Conservation (phyloP, 2,797 vertebrate species). For the Lemur catta region DNA sequence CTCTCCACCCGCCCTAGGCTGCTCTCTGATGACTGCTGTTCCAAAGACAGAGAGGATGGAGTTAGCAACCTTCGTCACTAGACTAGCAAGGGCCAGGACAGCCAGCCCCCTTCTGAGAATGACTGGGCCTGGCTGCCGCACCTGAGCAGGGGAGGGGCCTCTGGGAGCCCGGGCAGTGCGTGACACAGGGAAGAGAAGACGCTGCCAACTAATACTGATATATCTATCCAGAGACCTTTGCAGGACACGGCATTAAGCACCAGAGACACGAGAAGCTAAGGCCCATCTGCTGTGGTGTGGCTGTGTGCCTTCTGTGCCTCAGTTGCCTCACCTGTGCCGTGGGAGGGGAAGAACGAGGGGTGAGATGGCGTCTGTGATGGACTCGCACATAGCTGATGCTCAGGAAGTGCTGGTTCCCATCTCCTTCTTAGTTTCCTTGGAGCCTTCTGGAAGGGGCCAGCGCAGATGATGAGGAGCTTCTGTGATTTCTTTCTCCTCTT, state of each 20-base stretch:
- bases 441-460: background rate
- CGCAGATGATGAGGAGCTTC: background rate
- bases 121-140: background rate
- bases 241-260: background rate
- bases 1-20: background rate
- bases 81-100: background rate
- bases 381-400: background rate
- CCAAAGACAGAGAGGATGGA: background rate
- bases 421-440: background rate
- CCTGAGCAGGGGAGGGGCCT: background rate
- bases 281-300: background rate
- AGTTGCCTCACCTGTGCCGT: background rate
- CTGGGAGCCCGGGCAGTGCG: background rate
- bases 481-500: background rate
- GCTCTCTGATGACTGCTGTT: background rate
- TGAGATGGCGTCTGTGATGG: background rate
- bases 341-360: background rate
- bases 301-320: background rate
- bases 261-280: background rate
- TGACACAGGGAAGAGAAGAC: accelerated
- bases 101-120: background rate
- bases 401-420: background rate
- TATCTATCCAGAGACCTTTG: background rate
- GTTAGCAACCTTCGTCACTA: background rate
- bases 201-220: background rate